Base-by-base conservation (phyloP, 2,888 invertebrate genomes). In the Lampropteryx suffumata region DNA sequence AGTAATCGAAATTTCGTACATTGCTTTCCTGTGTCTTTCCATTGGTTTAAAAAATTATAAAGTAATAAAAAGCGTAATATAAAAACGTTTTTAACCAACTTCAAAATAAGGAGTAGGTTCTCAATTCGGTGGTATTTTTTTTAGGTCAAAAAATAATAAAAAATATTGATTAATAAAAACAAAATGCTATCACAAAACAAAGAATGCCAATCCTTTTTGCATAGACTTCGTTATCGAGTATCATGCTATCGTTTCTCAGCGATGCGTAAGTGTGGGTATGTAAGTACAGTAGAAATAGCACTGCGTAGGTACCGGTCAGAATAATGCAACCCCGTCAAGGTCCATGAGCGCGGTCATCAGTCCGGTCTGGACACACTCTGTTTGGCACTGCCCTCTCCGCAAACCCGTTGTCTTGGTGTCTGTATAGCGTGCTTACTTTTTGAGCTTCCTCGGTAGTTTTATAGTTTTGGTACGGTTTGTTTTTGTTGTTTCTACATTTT, bases 301-400 rank as follows among this genome's bases (percentile, higher is more conserved):
- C 5, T 24, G 7, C 24, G 30, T 30, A 21, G 24, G 39, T 46
- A 49, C 55, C 43, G 37, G 50, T 48, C 43, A 35, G 50, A 53
- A 66, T 64, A 57, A 60, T 59, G 55, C 69, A 64, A 65, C 64
- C 65, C 57, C 79, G 82, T 82, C 84, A 84, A 84, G 84, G 83
- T 79, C 79, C 65, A 59, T 64, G 65, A 62, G 55, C 67, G 59
- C 58, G 59, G 64, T 44, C 57, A 56, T 55, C 64, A 59, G 60
- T 65, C 71, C 66, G 62, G 67, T 74, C 70, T 64, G 69, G 86
- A 83, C 83, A 85, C 85, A 85, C 70, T 86, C 86, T 86, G 86
- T 81, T 86, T 85, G 70, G 53, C 66, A 67, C 65, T 75, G 77
- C 69, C 69, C 61, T 52, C 61, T 57, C 63, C 67, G 64, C 69